Evolutionary conservation across 2,797 vertebrate species (phyloP), one percentile per base, ranked within the genome.

Genomic region (Bucorvus abyssinicus): DNA sequence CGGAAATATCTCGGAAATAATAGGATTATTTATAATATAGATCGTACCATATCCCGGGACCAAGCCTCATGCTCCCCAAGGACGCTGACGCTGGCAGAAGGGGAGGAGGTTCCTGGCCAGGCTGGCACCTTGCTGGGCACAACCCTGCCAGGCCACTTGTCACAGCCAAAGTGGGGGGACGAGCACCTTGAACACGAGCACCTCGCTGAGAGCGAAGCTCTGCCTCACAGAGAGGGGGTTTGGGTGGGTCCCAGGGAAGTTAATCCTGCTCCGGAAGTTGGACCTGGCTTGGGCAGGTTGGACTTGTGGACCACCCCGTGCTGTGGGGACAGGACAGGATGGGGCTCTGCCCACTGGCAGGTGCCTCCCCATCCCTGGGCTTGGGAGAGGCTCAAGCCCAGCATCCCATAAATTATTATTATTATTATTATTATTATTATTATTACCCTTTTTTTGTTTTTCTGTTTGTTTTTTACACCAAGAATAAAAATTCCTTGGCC

Each of bases 1-100:
- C 70, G 76, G 88, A 82, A 93, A 78, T 81, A 81, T 65, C 29
- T 13, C n/a, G 75, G 80, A 40, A 88, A 71, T 47, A 55, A 45
- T 7, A 14, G 45, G 36, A 56, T 45, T 74, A 23, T 63, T 56
- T 56, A 27, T 59, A 32, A 45, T 26, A 24, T 27, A 17, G 22
- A 49, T 15, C 22, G 24, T 10, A 50, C 24, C 22, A 23, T 24
- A 23, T 23, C 45, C 15, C 49, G 12, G 38, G 38, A 10, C 78
- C 30, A 47, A 63, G 49, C 4, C 24, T 56, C 4, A 1, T 57
- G n/a, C 59, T 23, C 74, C 34, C 32, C 12, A 7, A 2, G 30
- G 60, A 23, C 45, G 65, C 71, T n/a, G 73, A 14, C 0, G 8
- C 45, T 49, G 34, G 52, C 32, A n/a, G 45, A 34, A 36, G 40